Evolutionary conservation across 1,140 invertebrate species (phyloP), one percentile per base, ranked within the genome.

Genomic region (Temnothorax nylanderi): DNA sequence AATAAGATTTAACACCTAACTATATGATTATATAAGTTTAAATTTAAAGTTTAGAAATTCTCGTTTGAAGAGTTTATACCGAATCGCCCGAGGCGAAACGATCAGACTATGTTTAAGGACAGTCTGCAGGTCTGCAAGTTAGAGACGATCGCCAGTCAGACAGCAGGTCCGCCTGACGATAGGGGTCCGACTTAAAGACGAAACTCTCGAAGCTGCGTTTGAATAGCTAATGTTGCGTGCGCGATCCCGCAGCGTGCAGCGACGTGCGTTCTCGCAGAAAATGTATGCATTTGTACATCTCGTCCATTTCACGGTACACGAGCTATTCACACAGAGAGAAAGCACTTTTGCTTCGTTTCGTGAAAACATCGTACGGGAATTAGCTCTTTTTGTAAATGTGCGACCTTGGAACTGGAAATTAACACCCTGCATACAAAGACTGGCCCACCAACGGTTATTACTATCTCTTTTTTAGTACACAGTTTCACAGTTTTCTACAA

Each of bases 161-260:
- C 56, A 26, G 44, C 80, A 2, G 47, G 44, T 51, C 34, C 34
- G 44, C 47, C 54, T 84, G 54, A 75, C 80, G 51, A 87, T 71
- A 69, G 21, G 41, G 32, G 37, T 37, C 67, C 75, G 37, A n/a
- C 54, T 82, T 89, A 72, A 89, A 87, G 88, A 90, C 85, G 60
- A 89, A 64, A 84, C 60, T 76, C 62, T 49, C 11, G 13, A 34
- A 74, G 60, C 37, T 72, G 89, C 89, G 90, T 91, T 76, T 88
- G 90, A 91, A 91, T 91, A 91, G 85, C 90, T 89, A 89, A 91
- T 89, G 90, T 89, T 91, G 90, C 90, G 90, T 91, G 90, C 51
- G 77, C 51, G 87, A 47, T 58, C 13, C n/a, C 11, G 86, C 75
- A 58, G 87, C 62, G 49, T 58, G 64, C 67, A 64, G n/a, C 72